Percentiles rank a stretch among this genome's conserved stretches.
Conservation (phyloP, 2,113 vertebrate genomes). For the Apteryx owenii region DNA sequence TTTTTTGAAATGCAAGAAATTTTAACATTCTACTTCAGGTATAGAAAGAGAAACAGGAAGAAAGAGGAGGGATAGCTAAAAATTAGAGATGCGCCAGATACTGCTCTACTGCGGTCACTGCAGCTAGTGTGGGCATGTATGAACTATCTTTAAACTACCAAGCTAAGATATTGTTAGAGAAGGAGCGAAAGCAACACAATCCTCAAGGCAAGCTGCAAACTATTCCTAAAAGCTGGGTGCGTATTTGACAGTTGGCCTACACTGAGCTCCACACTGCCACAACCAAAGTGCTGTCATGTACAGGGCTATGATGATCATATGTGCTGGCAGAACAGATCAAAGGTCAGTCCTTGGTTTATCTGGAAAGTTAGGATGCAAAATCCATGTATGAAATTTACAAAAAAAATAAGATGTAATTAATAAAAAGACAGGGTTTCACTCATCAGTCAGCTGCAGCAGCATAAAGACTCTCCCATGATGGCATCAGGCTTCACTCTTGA, state of each 20-base stretch:
- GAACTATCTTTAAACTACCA: not conserved
- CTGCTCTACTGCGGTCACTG: not conserved
- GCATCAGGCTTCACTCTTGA: not conserved
- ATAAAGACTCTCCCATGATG: not conserved
- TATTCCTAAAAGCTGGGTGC: not conserved
- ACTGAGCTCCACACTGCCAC: rapidly evolving
- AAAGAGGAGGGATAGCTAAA: not conserved
- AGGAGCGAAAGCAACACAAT: not conserved
- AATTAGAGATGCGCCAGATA: not conserved
- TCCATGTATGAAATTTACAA: not conserved
- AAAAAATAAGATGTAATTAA: not conserved
- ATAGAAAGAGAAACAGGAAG: not conserved
- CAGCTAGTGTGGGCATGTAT: not conserved
- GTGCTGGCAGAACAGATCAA: not conserved
- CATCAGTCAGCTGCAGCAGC: not conserved
- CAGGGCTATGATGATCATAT: rapidly evolving
- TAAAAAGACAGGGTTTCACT: not conserved
- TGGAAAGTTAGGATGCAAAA: not conserved
- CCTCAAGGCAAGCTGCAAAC: not conserved
- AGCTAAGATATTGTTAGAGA: not conserved
- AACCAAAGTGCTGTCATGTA: not conserved
- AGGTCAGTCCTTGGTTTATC: not conserved
- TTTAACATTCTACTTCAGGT: not conserved
- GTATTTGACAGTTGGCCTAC: not conserved
- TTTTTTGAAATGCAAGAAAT: not conserved